A percentile compares a stretch with the other conserved stretches of the same genome.
Conservation (phyloP, 2,888 invertebrate species). For the Cryptus armator region DNA sequence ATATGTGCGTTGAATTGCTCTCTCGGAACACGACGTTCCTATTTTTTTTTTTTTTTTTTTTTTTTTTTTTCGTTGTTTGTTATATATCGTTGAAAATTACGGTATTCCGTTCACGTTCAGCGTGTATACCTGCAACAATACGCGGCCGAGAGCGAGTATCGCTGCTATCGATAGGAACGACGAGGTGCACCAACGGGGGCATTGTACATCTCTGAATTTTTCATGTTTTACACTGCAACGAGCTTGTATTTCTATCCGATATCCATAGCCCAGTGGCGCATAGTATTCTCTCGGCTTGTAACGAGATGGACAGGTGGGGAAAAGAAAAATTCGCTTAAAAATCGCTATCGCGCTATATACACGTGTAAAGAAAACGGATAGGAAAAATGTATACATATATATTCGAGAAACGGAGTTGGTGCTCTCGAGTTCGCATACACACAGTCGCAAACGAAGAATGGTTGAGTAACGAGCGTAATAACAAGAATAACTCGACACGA, state of each 20-base stretch:
- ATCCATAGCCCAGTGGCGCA: background rate
- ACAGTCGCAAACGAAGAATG: constrained; percentile 38
- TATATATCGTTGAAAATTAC: constrained; percentile 36
- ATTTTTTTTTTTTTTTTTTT: constrained; percentile 13
- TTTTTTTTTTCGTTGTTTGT: constrained; percentile 34
- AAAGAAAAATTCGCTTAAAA: background rate
- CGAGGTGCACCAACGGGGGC: constrained; percentile 19
- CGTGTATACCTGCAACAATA: constrained; percentile 31
- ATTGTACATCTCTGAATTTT: constrained; percentile 54
- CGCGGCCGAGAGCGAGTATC: constrained; percentile 30
- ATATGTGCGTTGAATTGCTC: constrained; percentile 13
- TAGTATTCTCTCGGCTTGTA: background rate
- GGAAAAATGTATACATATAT: background rate
- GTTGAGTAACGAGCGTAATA: constrained; percentile 67
- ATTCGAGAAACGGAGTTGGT: background rate
- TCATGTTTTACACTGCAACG: constrained; percentile 43
- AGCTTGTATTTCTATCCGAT: background rate
- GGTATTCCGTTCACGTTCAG: constrained; percentile 51
- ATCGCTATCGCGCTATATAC: constrained; percentile 2
- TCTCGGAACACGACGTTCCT: background rate
- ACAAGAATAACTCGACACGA: constrained; percentile 68
- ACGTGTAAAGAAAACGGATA: constrained; percentile 11
- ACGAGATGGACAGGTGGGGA: background rate
- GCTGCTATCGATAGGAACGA: constrained; percentile 47
- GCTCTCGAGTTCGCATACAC: constrained; percentile 21